These are phyloP conservation scores for Diaperis boleti DNA, from an alignment of 2,888 invertebrate genomes.

Conservation along the genomic window DNA sequence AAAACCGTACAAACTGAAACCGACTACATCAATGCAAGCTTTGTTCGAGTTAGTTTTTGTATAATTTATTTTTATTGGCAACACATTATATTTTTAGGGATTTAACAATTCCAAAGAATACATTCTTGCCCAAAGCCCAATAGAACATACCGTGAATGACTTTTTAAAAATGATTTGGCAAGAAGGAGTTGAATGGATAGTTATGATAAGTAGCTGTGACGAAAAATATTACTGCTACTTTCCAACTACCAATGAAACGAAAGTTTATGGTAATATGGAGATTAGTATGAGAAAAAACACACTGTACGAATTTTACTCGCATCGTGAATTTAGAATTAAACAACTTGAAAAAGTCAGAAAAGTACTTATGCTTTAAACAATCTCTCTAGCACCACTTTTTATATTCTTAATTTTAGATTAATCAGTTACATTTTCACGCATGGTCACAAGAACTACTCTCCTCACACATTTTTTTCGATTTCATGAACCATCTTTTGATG, in stretches of 20 bases:
- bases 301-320: conserved; percentile 4
- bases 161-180: conserved; percentile 26
- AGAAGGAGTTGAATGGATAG: conserved; percentile 13
- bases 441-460: conserved; percentile 1
- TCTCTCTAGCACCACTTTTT: too few species aligned
- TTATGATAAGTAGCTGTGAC: conserved; percentile 3
- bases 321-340: background rate
- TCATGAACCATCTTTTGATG: background rate
- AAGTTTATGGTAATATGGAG: background rate
- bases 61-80: too few species aligned
- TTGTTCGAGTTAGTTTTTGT: too few species aligned
- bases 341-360: background rate
- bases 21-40: conserved; percentile 23
- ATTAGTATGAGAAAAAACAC: background rate
- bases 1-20: background rate
- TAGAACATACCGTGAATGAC: conserved; percentile 40
- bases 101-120: conserved; percentile 39
- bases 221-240: conserved; percentile 6
- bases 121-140: conserved; percentile 42
- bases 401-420: conserved; percentile 15
- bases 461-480: conserved; percentile 4
- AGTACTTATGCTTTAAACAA: too few species aligned
- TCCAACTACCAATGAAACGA: background rate
- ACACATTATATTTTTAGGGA: conserved; percentile 40
- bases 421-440: conserved; percentile 14